phyloP scores from a whole-genome alignment of 2,113 vertebrate genomes.

The Prietella phreatophila region DNA sequence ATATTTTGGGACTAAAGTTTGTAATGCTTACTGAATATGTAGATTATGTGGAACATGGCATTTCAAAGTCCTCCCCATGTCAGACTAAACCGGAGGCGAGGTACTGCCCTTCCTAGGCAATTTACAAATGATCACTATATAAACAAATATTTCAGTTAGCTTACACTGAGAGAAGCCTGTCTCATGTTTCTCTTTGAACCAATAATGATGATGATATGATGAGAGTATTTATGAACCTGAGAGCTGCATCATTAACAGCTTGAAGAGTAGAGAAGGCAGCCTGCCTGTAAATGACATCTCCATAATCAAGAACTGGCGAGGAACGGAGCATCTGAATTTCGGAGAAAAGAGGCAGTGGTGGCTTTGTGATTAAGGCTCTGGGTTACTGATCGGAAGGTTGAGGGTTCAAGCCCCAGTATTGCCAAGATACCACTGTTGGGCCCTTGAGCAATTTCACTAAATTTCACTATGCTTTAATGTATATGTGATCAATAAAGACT shows the following conservation, averaged over 20 bases:
- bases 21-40: neutral
- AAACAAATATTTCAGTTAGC: slow-evolving; percentile 4
- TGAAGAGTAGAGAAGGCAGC: neutral
- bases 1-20: neutral
- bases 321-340: neutral
- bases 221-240: neutral
- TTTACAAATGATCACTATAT: neutral
- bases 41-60: neutral
- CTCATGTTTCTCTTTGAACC: neutral
- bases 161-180: neutral
- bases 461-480: too few relatives aligned
- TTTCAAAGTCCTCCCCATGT: neutral
- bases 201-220: neutral
- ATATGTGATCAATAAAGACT: too few relatives aligned
- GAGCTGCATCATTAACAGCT: slow-evolving; percentile 4
- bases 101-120: neutral
- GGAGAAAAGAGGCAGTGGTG: neutral
- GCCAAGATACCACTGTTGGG: too few relatives aligned
- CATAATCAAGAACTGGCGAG: neutral
- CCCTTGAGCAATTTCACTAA: too few relatives aligned
- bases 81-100: neutral
- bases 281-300: slow-evolving; percentile 9
- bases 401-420: too few relatives aligned
- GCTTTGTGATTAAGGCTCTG: too few relatives aligned
- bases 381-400: too few relatives aligned